phyloP scores from a whole-genome alignment of 2,888 invertebrate species.

The Baccha elongata region DNA sequence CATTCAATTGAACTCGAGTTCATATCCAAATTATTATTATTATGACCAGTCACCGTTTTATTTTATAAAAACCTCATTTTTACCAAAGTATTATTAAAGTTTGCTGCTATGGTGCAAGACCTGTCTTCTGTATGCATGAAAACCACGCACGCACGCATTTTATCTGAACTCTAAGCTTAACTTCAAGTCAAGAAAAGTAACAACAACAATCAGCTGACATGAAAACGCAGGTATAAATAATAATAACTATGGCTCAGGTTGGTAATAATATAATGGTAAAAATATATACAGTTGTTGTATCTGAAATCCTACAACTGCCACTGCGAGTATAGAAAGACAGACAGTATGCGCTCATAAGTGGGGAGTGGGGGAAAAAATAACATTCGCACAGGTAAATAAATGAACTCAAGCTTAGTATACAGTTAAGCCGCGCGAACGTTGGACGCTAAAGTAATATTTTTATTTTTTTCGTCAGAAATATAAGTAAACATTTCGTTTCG shows the following conservation, averaged over 20 bases:
- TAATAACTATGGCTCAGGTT: conserved; percentile 19
- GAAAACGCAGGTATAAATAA: conserved; percentile 32
- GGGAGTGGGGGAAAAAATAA: conserved; percentile 37
- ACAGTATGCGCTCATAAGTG: conserved; percentile 35
- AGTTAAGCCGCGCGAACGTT: conserved; percentile 59
- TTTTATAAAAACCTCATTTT: neutral
- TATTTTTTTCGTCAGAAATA: neutral
- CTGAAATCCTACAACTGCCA: neutral
- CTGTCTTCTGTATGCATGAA: conserved; percentile 3
- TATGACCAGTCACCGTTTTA: conserved; percentile 15
- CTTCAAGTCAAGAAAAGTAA: conserved; percentile 15
- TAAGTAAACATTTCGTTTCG: conserved; percentile 7
- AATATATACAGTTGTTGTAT: conserved; percentile 2
- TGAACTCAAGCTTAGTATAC: conserved; percentile 60
- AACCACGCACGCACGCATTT: conserved; percentile 31
- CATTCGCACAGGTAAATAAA: conserved; percentile 63
- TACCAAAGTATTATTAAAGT: conserved; percentile 31
- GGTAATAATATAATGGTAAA: neutral
- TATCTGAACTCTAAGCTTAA: neutral
- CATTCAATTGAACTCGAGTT: conserved; percentile 35
- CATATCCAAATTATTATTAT: conserved; percentile 25
- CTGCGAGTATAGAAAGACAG: neutral
- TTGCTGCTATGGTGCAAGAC: conserved; percentile 26
- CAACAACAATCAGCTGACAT: neutral
- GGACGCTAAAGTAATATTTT: conserved; percentile 34